These are phyloP conservation scores for Drosophila birchii DNA, from an alignment of 2,888 invertebrate species.

Conservation along the genomic window DNA sequence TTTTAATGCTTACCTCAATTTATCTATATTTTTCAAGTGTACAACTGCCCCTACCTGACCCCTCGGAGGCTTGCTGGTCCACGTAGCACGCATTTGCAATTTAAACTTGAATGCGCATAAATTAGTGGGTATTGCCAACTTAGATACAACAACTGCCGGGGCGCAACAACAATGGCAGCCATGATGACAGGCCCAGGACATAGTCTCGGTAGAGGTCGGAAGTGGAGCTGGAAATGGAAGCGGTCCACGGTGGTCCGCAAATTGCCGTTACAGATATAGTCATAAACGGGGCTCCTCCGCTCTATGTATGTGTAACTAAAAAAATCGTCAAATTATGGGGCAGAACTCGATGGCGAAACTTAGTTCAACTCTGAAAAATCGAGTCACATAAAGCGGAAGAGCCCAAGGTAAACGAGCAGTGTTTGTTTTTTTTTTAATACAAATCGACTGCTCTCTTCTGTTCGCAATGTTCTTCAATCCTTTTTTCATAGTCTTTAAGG, in stretches of 20 bases:
- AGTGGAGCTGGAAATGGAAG: slow-evolving; percentile 3
- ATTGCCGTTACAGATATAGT: slow-evolving; percentile 37
- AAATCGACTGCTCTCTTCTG: neutral
- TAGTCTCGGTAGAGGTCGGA: neutral
- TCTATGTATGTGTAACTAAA: slow-evolving; percentile 20
- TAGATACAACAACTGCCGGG: slow-evolving; percentile 31
- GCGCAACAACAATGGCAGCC: slow-evolving; percentile 29
- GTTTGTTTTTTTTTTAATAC: too few relatives aligned
- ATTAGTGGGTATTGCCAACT: slow-evolving; percentile 67
- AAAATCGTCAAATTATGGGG: slow-evolving; percentile 11
- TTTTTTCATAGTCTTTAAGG: neutral
- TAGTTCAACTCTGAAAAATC: neutral
- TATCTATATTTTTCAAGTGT: neutral
- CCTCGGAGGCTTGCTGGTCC: slow-evolving; percentile 27
- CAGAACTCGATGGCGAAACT: neutral
- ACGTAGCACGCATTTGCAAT: slow-evolving; percentile 72
- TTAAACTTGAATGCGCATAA: slow-evolving; percentile 77
- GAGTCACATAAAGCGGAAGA: neutral
- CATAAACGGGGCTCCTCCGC: slow-evolving; percentile 3
- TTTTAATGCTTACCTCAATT: neutral
- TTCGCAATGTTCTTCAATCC: neutral
- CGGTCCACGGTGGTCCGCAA: slow-evolving; percentile 37
- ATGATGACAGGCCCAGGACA: slow-evolving; percentile 36
- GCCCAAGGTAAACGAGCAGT: too few relatives aligned
- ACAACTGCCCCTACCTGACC: slow-evolving; percentile 4